Evolutionary conservation across 1,140 invertebrate species (phyloP), one percentile per base, ranked within the genome.

Genomic region (Drosophila kurseongensis): DNA sequence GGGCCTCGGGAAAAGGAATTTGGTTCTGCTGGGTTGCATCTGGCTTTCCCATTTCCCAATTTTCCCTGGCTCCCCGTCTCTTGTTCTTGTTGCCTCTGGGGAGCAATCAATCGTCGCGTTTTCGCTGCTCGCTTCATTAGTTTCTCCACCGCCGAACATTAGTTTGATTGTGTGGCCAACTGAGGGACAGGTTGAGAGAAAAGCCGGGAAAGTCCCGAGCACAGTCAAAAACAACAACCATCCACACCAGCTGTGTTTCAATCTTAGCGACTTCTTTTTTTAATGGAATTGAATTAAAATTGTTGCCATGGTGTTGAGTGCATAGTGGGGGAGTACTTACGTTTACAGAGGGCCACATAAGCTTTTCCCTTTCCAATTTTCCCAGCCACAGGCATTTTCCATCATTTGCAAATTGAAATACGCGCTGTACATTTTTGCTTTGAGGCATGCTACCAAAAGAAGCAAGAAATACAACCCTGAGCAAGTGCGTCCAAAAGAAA

Each of bases 241-340:
- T 1, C 29, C 44, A 65, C 80, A 80, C 84, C 76, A 90, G 80
- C 85, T 89, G 83, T 56, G 69, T 59, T 47, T 68, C 60, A 62
- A 55, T 76, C 80, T 84, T 72, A 80, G 76, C 80, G 80, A 90
- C 80, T 90, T 7, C 5, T 32, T 32, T 32, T 32, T 72, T 84
- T 89, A 90, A 89, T 90, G 85, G 85, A 90, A 90, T 89, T 90
- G 80, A 89, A 89, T 89, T 89, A 89, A 90, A 90, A 80, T 66
- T 78, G 80, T 78, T 90, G 62, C 75, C 79, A 75, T 82, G 83
- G 58, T 78, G 59, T 48, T 59, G 60, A 75, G 55, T 72, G n/a
- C 9, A 9, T 4, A 35, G 29, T 35, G 8, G 29, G 48, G 29
- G n/a, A n/a, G 48, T 16, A 51, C 48, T 50, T 9, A 32, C 23